Evolutionary conservation across 2,888 invertebrate species (phyloP).

Genomic region (Andrena minutula): DNA sequence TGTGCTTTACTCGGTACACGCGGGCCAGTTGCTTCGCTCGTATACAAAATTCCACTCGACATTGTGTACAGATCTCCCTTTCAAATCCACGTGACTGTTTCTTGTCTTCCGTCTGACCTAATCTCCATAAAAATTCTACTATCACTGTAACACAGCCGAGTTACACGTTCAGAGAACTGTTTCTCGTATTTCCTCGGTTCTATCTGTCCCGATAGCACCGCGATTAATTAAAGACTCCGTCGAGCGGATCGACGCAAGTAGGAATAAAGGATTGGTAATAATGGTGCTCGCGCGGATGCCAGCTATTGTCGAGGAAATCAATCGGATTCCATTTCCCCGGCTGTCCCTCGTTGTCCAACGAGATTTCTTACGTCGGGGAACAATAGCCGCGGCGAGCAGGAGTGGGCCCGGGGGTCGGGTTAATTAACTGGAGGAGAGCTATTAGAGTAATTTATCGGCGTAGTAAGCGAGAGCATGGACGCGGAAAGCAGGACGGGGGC

Average conservation of each 20-base stretch:
- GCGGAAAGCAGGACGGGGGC: constrained; percentile 52
- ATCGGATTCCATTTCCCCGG: constrained; percentile 13
- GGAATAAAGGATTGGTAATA: not conserved
- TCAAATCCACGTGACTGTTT: not conserved
- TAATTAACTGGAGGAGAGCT: constrained; percentile 73
- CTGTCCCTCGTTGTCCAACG: constrained; percentile 19
- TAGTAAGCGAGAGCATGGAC: constrained; percentile 41
- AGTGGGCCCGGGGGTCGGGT: constrained; percentile 26
- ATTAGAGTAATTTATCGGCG: constrained; percentile 73
- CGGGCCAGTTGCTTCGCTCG: constrained; percentile 32
- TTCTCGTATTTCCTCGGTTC: no score
- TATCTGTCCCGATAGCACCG: no score
- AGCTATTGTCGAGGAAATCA: constrained; percentile 12
- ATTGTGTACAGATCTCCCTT: not conserved
- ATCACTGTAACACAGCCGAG: no score
- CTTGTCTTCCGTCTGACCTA: not conserved
- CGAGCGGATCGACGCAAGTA: not conserved
- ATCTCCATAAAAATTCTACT: no score
- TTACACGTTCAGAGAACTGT: no score
- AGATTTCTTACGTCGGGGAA: constrained; percentile 42
- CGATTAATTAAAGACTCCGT: not conserved
- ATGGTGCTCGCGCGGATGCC: not conserved
- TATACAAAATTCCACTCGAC: constrained; percentile 31
- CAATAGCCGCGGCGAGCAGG: constrained; percentile 14
- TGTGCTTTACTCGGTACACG: constrained; percentile 21